Evolutionary conservation across 1,140 invertebrate species (phyloP).

Genomic region (Bombus waltoni): DNA sequence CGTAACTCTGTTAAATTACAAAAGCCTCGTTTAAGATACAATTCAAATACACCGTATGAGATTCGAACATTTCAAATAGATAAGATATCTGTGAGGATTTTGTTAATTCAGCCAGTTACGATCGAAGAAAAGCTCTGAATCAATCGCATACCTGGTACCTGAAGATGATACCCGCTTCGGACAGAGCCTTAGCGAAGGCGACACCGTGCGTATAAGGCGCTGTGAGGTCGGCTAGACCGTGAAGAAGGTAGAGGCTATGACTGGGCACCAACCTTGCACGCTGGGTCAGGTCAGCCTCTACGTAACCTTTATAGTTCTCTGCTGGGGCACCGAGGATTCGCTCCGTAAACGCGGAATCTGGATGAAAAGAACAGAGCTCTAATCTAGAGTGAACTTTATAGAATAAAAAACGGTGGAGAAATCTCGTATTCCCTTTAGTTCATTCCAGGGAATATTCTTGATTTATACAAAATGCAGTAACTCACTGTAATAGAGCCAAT

Average conservation of each 20-base stretch:
- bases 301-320: conserved; percentile 96
- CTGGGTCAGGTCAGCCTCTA: conserved; percentile 94
- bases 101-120: too few species aligned
- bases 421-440: too few species aligned
- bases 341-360: conserved; percentile 98
- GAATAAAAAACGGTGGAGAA: too few species aligned
- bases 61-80: too few species aligned
- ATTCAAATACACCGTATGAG: too few species aligned
- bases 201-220: conserved; percentile 96
- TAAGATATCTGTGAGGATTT: too few species aligned
- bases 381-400: too few species aligned
- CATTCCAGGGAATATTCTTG: neutral
- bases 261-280: conserved; percentile 92
- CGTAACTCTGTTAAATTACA: conserved; percentile 86
- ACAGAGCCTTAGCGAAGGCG: conserved; percentile 92
- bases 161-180: conserved; percentile 93
- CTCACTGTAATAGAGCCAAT: conserved; percentile 98
- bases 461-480: conserved; percentile 27
- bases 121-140: too few species aligned
- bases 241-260: conserved; percentile 93
- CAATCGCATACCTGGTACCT: conserved; percentile 90
- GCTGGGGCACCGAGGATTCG: conserved; percentile 93
- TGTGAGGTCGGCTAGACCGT: conserved; percentile 94
- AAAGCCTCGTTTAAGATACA: neutral
- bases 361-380: conserved; percentile 5